phyloP scores from a whole-genome alignment of 2,888 invertebrate genomes.

The Torymus aiolomorphi region DNA sequence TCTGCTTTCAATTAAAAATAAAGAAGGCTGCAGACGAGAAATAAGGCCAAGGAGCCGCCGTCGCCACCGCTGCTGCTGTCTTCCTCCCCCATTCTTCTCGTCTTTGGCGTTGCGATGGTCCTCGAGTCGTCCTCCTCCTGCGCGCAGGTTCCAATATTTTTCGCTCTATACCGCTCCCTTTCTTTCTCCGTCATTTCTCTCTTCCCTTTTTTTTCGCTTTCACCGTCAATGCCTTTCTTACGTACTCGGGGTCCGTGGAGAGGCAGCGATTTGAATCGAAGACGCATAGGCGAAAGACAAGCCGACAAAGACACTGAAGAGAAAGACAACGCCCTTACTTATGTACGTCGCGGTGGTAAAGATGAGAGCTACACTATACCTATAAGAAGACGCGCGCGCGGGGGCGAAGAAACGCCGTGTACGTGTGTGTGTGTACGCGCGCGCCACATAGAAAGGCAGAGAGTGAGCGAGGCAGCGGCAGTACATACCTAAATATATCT shows the following conservation, averaged over 20 bases:
- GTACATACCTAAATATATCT: slow-evolving; percentile 6
- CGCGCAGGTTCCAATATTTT: slow-evolving; percentile 24
- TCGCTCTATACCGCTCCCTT: neutral
- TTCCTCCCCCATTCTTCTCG: neutral
- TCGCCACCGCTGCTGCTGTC: neutral
- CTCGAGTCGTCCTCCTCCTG: slow-evolving; percentile 9
- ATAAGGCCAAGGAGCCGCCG: slow-evolving; percentile 47
- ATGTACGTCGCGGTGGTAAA: slow-evolving; percentile 67
- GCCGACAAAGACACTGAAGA: slow-evolving; percentile 60
- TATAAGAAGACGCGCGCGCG: slow-evolving; percentile 48
- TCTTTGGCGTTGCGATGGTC: slow-evolving; percentile 19
- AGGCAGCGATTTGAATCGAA: slow-evolving; percentile 44
- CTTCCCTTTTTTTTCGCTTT: slow-evolving; percentile 7
- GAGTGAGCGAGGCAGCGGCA: neutral
- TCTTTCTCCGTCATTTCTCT: neutral
- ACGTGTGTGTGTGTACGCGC: neutral
- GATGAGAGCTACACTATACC: slow-evolving; percentile 64
- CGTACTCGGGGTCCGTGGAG: neutral
- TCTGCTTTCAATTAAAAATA: slow-evolving; percentile 55
- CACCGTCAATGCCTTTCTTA: slow-evolving; percentile 10
- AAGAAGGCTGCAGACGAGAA: slow-evolving; percentile 41
- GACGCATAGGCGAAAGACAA: slow-evolving; percentile 12
- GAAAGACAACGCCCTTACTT: slow-evolving; percentile 75
- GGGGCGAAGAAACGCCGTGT: slow-evolving; percentile 57
- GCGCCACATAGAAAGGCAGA: slow-evolving; percentile 8